Conservation (phyloP, 2,797 vertebrate species). For the Typhlichthys subterraneus region DNA sequence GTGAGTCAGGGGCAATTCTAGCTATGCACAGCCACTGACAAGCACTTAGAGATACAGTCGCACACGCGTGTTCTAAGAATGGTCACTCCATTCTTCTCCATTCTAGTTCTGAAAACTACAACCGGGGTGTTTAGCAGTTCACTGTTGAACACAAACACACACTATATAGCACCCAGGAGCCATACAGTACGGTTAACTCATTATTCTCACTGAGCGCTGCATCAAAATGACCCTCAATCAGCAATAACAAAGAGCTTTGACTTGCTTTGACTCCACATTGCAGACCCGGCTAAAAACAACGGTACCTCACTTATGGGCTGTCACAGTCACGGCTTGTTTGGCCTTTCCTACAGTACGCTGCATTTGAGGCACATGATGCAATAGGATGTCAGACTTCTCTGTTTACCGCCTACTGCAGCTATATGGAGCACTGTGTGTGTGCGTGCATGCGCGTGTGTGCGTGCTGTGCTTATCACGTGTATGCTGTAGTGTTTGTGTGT, state of each 20-base stretch:
- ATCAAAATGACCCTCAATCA: constrained; percentile 58
- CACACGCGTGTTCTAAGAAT: constrained; percentile 22
- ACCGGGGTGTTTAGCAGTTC: constrained; percentile 11
- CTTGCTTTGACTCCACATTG: constrained; percentile 68
- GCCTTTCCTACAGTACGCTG: constrained; percentile 60
- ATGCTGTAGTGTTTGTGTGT: constrained; percentile 1
- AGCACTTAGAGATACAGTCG: constrained; percentile 54
- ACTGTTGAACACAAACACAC: constrained; percentile 16
- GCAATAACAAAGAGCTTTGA: constrained; percentile 50
- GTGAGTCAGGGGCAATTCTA: constrained; percentile 86
- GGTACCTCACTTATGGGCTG: constrained; percentile 70
- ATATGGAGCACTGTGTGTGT: constrained; percentile 58
- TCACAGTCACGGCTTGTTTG: constrained; percentile 74
- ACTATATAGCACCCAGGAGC: constrained; percentile 1
- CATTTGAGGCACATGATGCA: constrained; percentile 76
- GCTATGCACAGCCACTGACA: constrained; percentile 75
- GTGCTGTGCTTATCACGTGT: constrained; percentile 2
- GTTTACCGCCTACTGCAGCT: constrained; percentile 62
- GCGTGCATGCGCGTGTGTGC: constrained; percentile 44
- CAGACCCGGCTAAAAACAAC: constrained; percentile 57
- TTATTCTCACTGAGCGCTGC: constrained; percentile 53
- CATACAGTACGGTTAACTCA: constrained; percentile 27
- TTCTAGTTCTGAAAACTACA: too few relatives aligned
- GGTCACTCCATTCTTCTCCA: constrained; percentile 45
- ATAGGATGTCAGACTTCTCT: constrained; percentile 77